Conservation (phyloP, 1,140 invertebrate genomes). For the Leptopilina clavipes region DNA sequence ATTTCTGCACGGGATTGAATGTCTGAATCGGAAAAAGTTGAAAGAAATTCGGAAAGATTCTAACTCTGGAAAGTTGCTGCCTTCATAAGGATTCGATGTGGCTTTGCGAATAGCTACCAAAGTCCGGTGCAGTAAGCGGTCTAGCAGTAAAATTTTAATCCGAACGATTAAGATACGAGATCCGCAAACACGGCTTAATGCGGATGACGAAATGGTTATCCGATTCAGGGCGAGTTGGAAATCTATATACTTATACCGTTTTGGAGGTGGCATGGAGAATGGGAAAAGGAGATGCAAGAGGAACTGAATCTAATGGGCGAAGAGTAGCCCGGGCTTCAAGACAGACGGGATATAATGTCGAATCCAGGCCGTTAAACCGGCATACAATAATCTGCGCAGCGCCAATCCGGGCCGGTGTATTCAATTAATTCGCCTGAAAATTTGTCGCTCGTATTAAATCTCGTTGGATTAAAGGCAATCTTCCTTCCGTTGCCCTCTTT, state of each 20-base stretch:
- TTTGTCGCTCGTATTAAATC: conserved; percentile 74
- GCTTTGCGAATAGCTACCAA: background rate
- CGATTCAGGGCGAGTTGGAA: conserved; percentile 40
- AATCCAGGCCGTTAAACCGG: conserved; percentile 70
- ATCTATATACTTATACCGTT: background rate
- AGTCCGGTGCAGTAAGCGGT: conserved; percentile 20
- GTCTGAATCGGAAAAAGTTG: no score
- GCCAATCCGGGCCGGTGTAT: conserved; percentile 68
- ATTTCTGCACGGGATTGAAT: no score
- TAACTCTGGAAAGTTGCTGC: no score
- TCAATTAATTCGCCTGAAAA: conserved; percentile 73
- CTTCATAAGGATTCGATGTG: background rate
- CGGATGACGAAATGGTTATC: conserved; percentile 52
- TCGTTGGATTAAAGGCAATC: conserved; percentile 72
- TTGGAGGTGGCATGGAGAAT: background rate
- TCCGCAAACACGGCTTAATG: conserved; percentile 51
- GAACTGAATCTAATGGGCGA: background rate
- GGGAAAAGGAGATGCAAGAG: conserved; percentile 27
- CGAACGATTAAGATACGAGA: conserved; percentile 51
- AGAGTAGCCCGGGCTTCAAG: conserved; percentile 49
- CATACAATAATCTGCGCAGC: conserved; percentile 71
- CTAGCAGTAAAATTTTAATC: conserved; percentile 54
- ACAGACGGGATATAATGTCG: conserved; percentile 68
- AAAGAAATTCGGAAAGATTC: no score
- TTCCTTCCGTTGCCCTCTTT: conserved; percentile 61